A percentile compares a stretch with the other conserved stretches of the same genome.
phyloP scores from a whole-genome alignment of 2,113 vertebrate genomes.

The Dromas ardeola region DNA sequence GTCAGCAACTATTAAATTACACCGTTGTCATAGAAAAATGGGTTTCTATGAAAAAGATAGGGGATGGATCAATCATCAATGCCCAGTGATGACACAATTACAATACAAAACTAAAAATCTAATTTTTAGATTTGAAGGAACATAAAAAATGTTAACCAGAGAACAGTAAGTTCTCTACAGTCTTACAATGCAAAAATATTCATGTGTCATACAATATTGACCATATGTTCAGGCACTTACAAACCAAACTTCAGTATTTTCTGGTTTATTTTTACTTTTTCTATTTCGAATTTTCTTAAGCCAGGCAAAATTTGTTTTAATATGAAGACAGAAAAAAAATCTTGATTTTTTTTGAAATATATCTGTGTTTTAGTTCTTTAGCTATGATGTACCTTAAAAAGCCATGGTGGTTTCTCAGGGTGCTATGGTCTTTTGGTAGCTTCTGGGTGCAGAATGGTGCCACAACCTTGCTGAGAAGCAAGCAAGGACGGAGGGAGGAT shows the following conservation, averaged over 20 bases:
- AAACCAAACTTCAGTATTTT: background rate
- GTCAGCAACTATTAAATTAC: background rate
- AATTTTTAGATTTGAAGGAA: background rate
- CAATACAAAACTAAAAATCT: background rate
- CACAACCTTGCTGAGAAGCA: background rate
- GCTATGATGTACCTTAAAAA: background rate
- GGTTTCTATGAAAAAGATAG: background rate
- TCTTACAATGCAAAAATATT: background rate
- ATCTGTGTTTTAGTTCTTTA: background rate
- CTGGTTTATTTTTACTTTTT: background rate
- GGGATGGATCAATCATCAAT: background rate
- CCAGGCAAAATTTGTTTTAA: background rate
- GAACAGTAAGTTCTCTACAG: background rate
- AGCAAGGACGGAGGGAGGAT: fast-evolving
- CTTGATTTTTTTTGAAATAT: background rate
- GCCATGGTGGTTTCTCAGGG: background rate
- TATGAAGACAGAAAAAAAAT: background rate
- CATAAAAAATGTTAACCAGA: background rate
- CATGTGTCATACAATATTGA: background rate
- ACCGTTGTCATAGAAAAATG: background rate
- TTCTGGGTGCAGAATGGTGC: background rate
- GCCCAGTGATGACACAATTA: background rate
- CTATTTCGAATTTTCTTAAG: background rate
- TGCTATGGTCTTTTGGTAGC: background rate
- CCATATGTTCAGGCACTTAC: background rate